phyloP scores from a whole-genome alignment of 2,113 vertebrate species.

The Parus major region DNA sequence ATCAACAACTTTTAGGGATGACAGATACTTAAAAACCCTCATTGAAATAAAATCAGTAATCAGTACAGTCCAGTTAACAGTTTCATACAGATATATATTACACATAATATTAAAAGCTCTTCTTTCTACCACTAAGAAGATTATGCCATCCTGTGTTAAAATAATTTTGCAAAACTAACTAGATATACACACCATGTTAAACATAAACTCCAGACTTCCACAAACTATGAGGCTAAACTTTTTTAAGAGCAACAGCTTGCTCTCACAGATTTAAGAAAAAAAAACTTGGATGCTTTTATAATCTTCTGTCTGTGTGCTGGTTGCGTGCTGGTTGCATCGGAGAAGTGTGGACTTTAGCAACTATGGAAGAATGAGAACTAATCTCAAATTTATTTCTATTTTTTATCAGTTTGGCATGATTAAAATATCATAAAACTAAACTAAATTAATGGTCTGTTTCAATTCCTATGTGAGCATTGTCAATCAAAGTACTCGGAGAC shows the following conservation, averaged over 20 bases:
- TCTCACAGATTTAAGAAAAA: not conserved
- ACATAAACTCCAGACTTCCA: not conserved
- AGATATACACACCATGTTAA: not conserved
- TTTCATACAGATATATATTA: not conserved
- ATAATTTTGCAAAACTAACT: not conserved
- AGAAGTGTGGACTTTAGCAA: not conserved
- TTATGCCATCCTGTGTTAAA: not conserved
- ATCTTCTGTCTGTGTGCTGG: not conserved
- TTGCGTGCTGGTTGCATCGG: not conserved
- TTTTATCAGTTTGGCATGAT: not conserved
- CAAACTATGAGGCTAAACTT: not conserved
- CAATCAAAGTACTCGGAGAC: not conserved
- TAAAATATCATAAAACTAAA: not conserved
- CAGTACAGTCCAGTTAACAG: not conserved
- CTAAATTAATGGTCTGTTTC: not conserved
- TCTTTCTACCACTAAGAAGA: not conserved
- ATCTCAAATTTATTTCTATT: not conserved
- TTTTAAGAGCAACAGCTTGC: not conserved
- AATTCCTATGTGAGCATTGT: not conserved
- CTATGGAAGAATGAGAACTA: not conserved
- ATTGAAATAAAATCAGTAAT: not conserved
- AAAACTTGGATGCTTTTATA: not conserved
- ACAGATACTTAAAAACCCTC: not conserved
- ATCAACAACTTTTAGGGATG: not conserved
- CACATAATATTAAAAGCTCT: not conserved